Base-by-base conservation (phyloP, 1,140 invertebrate genomes). In the Eupeodes corollae region DNA sequence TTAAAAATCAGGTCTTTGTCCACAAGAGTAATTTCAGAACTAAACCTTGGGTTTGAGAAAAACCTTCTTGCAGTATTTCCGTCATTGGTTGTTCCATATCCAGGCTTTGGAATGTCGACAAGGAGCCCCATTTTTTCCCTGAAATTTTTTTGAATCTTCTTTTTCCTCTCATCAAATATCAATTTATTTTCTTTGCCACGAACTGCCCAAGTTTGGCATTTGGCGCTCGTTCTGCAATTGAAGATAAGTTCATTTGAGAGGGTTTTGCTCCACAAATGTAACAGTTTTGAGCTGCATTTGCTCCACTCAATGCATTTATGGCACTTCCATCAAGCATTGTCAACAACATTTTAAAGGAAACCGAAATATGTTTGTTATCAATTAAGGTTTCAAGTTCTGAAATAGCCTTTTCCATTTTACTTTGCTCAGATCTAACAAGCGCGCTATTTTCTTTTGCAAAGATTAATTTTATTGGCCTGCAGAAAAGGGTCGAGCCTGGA, bases 1-100 rank as follows among this genome's bases (percentile, higher is more conserved):
- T 37, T 37, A 10, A 14, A n/a, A 16, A 70, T 58, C 9, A 69
- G 33, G 19, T 57, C 48, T 42, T 49, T 49, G 46, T 59, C 49
- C 13, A 68, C 39, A 16, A 54, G 55, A 30, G 58, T 62, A 16
- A 69, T 64, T 43, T 53, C 41, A 42, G 57, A 41, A 35, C 55
- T 50, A 21, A 59, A 31, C 49, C 52, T 19, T n/a, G 59, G 47
- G 44, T 64, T 52, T 18, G 51, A 38, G 53, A 69, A 66, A 58
- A 67, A 67, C 33, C 59, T 55, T 34, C 63, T 47, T 37, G 62
- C 61, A 14, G 65, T 69, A 51, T 68, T 70, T 12, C 66, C 62
- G 47, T 64, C 60, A 53, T 70, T 69, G 6, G 61, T 54, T 37
- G 49, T 68, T 8, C 67, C 67, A 44, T 48, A 57, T 32, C 63